Percentiles rank a stretch among this genome's conserved stretches.
Evolutionary conservation across 92 coral and sea anemone genomes (phyloP).

Genomic region (Parazoanthus atlanticus): DNA sequence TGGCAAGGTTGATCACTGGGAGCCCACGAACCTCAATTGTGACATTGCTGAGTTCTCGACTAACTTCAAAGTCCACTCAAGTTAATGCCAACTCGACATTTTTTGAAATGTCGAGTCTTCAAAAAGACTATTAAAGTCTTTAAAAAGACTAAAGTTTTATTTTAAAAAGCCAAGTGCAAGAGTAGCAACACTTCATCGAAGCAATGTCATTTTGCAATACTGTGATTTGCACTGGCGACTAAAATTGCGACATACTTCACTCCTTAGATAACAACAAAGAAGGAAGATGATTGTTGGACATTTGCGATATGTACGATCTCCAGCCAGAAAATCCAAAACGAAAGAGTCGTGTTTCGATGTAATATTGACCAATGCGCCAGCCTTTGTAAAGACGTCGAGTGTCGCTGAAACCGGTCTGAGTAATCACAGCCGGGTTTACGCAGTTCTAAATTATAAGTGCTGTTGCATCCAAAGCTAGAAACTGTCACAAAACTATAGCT

Average conservation of each 20-base stretch:
- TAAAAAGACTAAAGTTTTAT: no score
- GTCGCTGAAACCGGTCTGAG: conserved; percentile 8
- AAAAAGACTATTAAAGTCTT: no score
- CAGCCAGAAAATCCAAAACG: conserved; percentile 18
- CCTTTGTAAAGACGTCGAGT: background rate
- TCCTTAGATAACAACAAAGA: conserved; percentile 36
- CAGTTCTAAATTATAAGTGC: background rate
- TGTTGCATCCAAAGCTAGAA: conserved; percentile 48
- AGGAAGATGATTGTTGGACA: conserved; percentile 41
- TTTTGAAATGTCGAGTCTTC: no score
- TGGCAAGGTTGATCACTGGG: no score
- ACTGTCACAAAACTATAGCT: conserved; percentile 47
- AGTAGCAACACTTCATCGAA: no score
- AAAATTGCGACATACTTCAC: conserved; percentile 3
- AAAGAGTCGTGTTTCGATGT: conserved; percentile 18
- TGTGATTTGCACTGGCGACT: no score
- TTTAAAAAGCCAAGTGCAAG: no score
- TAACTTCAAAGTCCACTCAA: no score
- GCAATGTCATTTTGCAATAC: no score
- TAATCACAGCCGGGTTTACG: background rate
- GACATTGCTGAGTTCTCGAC: no score
- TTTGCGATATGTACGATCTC: conserved; percentile 46
- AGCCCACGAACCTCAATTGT: no score
- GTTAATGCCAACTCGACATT: no score
- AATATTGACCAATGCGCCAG: conserved; percentile 2